These are phyloP conservation scores for Botia almorhae DNA, from an alignment of 2,797 vertebrate genomes.

Conservation along the genomic window DNA sequence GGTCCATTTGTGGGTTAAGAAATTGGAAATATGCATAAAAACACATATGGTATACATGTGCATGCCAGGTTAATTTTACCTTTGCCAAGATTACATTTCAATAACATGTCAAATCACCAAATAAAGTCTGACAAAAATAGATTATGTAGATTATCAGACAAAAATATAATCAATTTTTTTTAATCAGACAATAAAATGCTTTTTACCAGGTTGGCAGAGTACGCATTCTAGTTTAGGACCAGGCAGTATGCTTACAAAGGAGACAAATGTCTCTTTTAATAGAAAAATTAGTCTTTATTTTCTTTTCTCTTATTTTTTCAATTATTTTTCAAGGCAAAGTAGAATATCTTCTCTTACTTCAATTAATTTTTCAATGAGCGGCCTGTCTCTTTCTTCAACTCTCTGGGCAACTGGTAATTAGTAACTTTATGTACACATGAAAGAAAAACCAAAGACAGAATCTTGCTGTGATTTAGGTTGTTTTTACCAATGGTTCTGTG, in stretches of 20 bases:
- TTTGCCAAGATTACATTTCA: too few species aligned
- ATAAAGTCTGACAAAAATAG: not conserved
- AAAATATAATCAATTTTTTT: not conserved
- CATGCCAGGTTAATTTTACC: not conserved
- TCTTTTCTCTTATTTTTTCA: not conserved
- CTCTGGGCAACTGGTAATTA: not conserved
- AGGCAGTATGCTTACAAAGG: not conserved
- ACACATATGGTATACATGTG: not conserved
- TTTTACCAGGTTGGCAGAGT: not conserved
- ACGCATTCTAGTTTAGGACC: not conserved
- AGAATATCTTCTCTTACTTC: not conserved
- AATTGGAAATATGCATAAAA: slow-evolving; percentile 9
- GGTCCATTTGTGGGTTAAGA: not conserved
- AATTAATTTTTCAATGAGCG: not conserved
- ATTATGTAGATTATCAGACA: too few species aligned
- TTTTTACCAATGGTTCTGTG: not conserved
- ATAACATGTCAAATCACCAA: not conserved
- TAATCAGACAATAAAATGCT: not conserved
- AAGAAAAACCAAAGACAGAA: not conserved
- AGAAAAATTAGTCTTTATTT: not conserved
- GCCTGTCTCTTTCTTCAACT: not conserved
- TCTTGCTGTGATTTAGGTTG: slow-evolving; percentile 1
- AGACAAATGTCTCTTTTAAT: not conserved
- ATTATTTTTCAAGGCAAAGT: not conserved
- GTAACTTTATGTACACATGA: not conserved